Evolutionary conservation across 2,113 vertebrate genomes (phyloP).

Genomic region (Chiloscyllium plagiosum): DNA sequence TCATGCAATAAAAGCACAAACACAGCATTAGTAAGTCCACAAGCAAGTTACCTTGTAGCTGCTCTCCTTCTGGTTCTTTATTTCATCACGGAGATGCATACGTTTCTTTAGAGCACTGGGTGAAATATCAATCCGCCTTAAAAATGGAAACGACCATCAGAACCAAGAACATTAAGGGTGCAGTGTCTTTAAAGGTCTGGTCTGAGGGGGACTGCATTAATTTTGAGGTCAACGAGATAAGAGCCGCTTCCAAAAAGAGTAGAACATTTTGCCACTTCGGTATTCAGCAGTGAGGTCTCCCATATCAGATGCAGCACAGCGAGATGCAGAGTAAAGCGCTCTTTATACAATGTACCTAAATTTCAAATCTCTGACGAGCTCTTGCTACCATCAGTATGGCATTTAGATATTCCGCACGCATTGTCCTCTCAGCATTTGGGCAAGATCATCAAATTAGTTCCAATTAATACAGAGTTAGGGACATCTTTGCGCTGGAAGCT

Average conservation of each 20-base stretch:
- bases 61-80: slow-evolving; percentile 85
- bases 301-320: not conserved
- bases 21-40: slow-evolving; percentile 57
- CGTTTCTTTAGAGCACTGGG: slow-evolving; percentile 99
- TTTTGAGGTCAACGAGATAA: not conserved
- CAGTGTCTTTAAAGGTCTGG: not conserved
- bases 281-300: not conserved
- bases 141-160: slow-evolving; percentile 39
- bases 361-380: not conserved
- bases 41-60: slow-evolving; percentile 94
- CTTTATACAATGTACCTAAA: not conserved
- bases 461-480: not conserved
- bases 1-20: slow-evolving; percentile 53
- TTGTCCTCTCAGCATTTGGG: not conserved
- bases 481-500: not conserved
- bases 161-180: not conserved
- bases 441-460: not conserved
- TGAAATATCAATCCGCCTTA: slow-evolving; percentile 98
- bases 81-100: slow-evolving; percentile 87
- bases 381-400: not conserved
- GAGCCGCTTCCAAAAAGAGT: not conserved
- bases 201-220: not conserved
- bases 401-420: not conserved
- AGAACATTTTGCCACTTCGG: not conserved
- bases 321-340: not conserved